Evolutionary conservation across 2,113 vertebrate species (phyloP), one percentile per base, ranked within the genome.

Genomic region (Antidorcas marsupialis): DNA sequence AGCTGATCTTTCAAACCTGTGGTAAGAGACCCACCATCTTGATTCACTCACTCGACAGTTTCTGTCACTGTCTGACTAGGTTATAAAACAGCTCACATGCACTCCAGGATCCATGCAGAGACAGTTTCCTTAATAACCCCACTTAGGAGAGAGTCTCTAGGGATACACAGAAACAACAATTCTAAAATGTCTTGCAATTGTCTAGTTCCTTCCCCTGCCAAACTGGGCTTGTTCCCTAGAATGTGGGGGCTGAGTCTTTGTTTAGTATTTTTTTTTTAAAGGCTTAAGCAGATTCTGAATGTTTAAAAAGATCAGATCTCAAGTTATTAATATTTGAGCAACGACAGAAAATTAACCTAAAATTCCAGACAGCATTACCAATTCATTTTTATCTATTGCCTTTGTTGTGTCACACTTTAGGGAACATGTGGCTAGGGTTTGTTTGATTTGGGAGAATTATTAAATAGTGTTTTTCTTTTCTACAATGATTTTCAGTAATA

Each of bases 301-400:
- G 95, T 97, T 97, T 98, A 96, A 91, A 96, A 96, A 95, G 97
- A 98, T 92, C 81, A 94, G 60, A 82, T 97, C 88, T 53, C 85
- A 82, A 94, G 59, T 98, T 96, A 98, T 96, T 97, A 97, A 96
- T 98, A 97, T 98, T 97, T 98, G 96, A 96, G 85, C 55, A 98
- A 96, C 12, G 95, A 81, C n/a, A 79, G 95, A 96, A 94, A 93
- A 92, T 96, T 96, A 94, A 96, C 84, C 89, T 74, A 86, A 92
- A 92, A 91, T 96, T 97, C 76, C 67, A 97, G 89, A 76, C 87
- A 85, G 62, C 60, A 84, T 84, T n/a, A 36, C 59, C 71, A 94
- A 94, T 83, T 96, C 87, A 83, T 96, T 97, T 97, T 96, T 74
- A 90, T 96, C 84, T 71, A 55, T n/a, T 91, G 85, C 23, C 84